Evolutionary conservation across 2,888 invertebrate genomes (phyloP), one percentile per base, ranked within the genome.

Genomic region (Ochropleura plecta): DNA sequence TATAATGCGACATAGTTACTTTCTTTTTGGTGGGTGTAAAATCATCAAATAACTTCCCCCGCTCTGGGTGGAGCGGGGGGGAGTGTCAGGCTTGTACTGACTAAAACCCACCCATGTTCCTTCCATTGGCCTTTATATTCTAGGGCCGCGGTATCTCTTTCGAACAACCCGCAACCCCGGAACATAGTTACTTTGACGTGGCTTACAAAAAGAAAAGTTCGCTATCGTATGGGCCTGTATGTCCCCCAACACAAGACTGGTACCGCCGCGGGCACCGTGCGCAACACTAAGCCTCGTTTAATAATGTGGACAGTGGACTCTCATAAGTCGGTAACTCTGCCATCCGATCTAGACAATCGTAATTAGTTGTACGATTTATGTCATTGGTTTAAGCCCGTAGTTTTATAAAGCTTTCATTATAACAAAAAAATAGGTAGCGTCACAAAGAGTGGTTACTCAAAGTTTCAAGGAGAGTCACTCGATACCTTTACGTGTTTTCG

Each of bases 261-360:
- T 87, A 86, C 79, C 80, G 90, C 92, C 91, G 84, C 85, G 79
- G 91, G 93, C 91, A 88, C 82, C 85, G 87, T 86, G 79, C 83
- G 78, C 86, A 64, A 81, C 83, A 85, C 87, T 88, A 88, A 89
- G 88, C 89, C 87, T 85, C 90, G 90, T 89, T 92, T 93, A 93
- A 93, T 93, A 93, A 92, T 90, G 92, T 91, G 92, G 92, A 92
- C 92, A 91, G 87, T 88, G 88, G 90, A 90, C 88, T 90, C 89
- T 88, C 87, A 90, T 92, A 91, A 92, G 91, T 90, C 90, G 88
- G 73, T 82, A 82, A 82, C 82, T 79, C 82, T 86, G 88, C 88
- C 86, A 88, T 89, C 83, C 75, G 79, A 81, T 79, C 81, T 70
- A 74, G 81, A 81, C 86, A 78, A 77, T 76, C 44, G 73, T 83